phyloP scores from a whole-genome alignment of 2,113 vertebrate species.

The Aegotheles bennettii region DNA sequence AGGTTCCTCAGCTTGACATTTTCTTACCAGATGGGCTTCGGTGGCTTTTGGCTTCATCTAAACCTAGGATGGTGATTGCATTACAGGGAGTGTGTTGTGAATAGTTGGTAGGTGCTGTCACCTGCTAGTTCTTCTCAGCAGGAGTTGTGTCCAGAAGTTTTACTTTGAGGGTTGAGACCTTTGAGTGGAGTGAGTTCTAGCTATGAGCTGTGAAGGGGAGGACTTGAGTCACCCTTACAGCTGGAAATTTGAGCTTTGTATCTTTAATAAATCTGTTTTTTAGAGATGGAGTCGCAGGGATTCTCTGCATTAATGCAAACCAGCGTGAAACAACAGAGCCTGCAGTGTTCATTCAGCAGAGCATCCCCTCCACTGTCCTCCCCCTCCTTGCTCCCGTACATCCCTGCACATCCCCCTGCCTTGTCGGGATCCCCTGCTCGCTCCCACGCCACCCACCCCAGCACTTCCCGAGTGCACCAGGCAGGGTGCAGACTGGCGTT shows the following conservation, averaged over 20 bases:
- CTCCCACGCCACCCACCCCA: not conserved
- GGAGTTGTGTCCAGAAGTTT: not conserved
- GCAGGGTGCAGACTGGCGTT: not conserved
- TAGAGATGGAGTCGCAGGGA: not conserved
- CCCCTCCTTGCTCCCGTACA: not conserved
- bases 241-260: not conserved
- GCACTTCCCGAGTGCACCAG: not conserved
- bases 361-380: not conserved
- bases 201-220: not conserved
- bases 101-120: not conserved
- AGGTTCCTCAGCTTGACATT: not conserved
- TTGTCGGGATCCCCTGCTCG: not conserved
- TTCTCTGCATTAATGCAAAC: not conserved
- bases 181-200: not conserved
- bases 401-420: not conserved
- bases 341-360: not conserved
- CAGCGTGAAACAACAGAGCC: not conserved
- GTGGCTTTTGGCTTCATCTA: not conserved
- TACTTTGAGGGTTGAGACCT: not conserved
- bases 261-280: not conserved
- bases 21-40: not conserved
- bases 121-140: not conserved
- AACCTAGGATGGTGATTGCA: not conserved
- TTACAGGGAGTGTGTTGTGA: not conserved
- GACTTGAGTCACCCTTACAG: not conserved